Evolutionary conservation across 2,113 vertebrate species (phyloP).

Genomic region (Lagenorhynchus albirostris): DNA sequence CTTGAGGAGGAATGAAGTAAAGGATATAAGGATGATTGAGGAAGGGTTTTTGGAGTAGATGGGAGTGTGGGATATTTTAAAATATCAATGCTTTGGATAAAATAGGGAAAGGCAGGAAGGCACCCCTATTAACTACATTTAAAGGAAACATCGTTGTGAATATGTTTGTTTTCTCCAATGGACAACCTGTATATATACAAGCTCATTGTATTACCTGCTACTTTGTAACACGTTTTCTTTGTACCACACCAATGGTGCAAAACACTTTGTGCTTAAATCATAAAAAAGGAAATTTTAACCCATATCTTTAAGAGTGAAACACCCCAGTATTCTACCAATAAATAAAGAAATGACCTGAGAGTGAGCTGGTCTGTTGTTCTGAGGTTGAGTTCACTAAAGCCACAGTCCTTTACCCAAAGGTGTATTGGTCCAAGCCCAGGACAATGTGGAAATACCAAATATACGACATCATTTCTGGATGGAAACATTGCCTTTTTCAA

Average conservation of each 20-base stretch:
- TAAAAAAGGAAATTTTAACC: background rate
- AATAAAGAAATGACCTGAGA: background rate
- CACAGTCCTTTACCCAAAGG: background rate
- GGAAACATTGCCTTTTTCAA: background rate
- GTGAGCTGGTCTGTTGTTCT: background rate
- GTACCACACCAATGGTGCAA: background rate
- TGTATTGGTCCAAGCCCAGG: rapidly evolving
- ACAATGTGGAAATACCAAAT: background rate
- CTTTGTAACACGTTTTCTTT: background rate
- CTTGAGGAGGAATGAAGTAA: background rate
- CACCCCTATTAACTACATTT: background rate
- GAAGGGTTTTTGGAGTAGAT: background rate
- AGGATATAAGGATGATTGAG: background rate
- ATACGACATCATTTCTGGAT: background rate
- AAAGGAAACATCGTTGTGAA: background rate
- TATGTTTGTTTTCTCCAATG: background rate
- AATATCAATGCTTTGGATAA: background rate
- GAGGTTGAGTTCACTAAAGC: background rate
- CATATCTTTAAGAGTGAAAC: background rate
- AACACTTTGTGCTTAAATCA: background rate
- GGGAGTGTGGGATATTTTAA: too few relatives aligned
- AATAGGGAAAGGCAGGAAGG: background rate
- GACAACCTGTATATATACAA: background rate
- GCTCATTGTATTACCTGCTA: background rate
- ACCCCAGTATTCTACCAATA: background rate